These are phyloP conservation scores for Eristalis arbustorum DNA, from an alignment of 2,888 invertebrate species.

Conservation along the genomic window DNA sequence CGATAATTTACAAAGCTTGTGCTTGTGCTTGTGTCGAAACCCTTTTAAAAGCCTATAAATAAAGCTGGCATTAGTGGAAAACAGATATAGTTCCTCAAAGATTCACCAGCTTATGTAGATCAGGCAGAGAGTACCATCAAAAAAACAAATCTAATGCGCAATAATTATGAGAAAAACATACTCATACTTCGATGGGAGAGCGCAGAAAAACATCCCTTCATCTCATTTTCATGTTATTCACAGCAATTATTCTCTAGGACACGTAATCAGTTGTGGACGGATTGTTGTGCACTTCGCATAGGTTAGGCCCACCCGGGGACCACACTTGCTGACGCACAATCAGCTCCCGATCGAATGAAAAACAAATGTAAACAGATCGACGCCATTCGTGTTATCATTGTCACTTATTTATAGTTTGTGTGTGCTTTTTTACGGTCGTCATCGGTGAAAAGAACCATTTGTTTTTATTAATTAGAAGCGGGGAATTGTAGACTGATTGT, in stretches of 20 bases:
- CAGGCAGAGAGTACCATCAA: no score
- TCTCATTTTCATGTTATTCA: not conserved
- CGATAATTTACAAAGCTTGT: no score
- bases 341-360: constrained; percentile 27
- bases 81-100: no score
- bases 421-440: not conserved
- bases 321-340: constrained; percentile 42
- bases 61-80: no score
- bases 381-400: constrained; percentile 26
- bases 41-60: no score
- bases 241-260: not conserved
- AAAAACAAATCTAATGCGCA: not conserved
- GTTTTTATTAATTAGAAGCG: not conserved
- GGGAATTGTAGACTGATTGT: not conserved
- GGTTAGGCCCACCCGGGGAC: constrained; percentile 1
- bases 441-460: not conserved
- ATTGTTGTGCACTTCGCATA: not conserved
- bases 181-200: not conserved
- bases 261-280: not conserved
- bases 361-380: constrained; percentile 25
- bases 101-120: not conserved
- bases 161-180: not conserved
- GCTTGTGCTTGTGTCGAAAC: no score
- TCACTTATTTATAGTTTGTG: not conserved
- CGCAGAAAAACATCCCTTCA: not conserved